Percentiles rank a stretch among this genome's conserved stretches.
Conservation (phyloP, 1,140 invertebrate genomes). For the Rhagoletis zephyria region DNA sequence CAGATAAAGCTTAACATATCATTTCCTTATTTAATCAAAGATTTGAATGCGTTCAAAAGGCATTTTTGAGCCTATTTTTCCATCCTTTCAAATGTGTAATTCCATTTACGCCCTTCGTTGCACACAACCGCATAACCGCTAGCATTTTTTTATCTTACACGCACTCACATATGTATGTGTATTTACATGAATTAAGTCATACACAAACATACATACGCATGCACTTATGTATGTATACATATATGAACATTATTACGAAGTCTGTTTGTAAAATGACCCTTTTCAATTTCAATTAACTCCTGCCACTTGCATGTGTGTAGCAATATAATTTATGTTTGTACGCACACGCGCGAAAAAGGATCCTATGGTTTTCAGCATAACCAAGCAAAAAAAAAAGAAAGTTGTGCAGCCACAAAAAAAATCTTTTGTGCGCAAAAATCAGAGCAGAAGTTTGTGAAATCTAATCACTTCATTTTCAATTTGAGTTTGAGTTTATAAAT, state of each 20-base stretch:
- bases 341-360: too few relatives aligned
- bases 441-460: background rate
- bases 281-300: conserved; percentile 33
- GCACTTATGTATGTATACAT: background rate
- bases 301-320: background rate
- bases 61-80: too few relatives aligned
- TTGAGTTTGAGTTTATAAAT: too few relatives aligned
- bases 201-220: background rate
- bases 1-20: too few relatives aligned
- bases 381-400: background rate
- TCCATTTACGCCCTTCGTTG: background rate
- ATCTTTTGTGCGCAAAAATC: background rate
- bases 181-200: background rate
- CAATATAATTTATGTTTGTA: background rate
- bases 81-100: background rate
- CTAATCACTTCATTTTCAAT: background rate
- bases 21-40: too few relatives aligned
- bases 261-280: conserved; percentile 1
- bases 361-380: too few relatives aligned
- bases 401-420: background rate
- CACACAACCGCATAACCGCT: background rate
- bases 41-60: too few relatives aligned
- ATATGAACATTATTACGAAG: background rate
- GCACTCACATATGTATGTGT: background rate
- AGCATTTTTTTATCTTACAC: too few relatives aligned